Percentiles rank a stretch among this genome's conserved stretches.
Conservation (phyloP, 2,113 vertebrate genomes). For the Catharus bicknelli region DNA sequence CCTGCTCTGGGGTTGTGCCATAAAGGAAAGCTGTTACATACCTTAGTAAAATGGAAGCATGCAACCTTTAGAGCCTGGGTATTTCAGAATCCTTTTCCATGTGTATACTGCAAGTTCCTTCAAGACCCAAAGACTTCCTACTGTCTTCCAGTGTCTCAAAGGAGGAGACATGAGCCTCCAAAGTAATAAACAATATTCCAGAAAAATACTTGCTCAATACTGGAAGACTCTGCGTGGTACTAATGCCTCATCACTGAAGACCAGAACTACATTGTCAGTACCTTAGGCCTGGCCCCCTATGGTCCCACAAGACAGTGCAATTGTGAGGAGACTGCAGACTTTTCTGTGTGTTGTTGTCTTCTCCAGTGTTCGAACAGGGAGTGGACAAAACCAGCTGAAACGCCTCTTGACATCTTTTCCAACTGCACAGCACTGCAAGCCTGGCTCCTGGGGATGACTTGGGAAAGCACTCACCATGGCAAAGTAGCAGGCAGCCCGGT, state of each 20-base stretch:
- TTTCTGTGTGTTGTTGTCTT: neutral
- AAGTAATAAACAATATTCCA: neutral
- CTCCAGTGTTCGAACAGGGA: neutral
- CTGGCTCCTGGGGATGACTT: neutral
- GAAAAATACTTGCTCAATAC: neutral
- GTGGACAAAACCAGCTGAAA: neutral
- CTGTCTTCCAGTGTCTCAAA: neutral
- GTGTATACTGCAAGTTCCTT: neutral
- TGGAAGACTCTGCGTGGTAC: neutral
- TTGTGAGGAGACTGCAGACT: neutral
- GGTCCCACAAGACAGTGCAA: neutral
- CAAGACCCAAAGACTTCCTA: neutral
- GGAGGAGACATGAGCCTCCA: neutral
- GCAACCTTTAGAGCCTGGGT: neutral
- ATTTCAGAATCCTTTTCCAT: neutral
- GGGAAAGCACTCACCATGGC: slow-evolving; percentile 81
- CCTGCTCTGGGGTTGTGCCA: neutral
- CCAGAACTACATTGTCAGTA: neutral
- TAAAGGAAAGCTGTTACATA: neutral
- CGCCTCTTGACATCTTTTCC: neutral
- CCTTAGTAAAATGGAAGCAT: neutral
- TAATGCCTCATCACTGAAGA: neutral
- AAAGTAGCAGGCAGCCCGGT: slow-evolving; percentile 87
- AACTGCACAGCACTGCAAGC: neutral
- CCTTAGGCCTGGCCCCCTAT: neutral